A percentile compares a stretch with the other conserved stretches of the same genome.
Conservation (phyloP, 1,140 invertebrate genomes). For the Zaprionus davidi region DNA sequence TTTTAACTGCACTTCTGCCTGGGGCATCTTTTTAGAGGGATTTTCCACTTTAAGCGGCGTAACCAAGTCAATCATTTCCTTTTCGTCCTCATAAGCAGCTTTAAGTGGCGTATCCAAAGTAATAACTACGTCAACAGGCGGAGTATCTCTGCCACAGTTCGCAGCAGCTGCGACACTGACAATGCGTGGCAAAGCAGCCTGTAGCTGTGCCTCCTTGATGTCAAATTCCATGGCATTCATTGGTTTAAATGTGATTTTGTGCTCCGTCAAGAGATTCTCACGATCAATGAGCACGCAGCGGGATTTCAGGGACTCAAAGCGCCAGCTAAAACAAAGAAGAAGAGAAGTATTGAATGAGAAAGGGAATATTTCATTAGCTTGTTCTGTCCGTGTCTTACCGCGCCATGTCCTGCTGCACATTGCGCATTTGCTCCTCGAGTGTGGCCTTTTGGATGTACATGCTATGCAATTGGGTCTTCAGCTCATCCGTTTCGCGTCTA, state of each 20-base stretch:
- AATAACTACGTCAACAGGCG: constrained; percentile 16
- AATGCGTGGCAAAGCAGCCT: constrained; percentile 68
- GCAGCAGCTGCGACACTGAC: constrained; percentile 26
- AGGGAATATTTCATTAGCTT: neutral
- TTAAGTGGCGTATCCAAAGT: constrained; percentile 44
- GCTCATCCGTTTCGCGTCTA: constrained; percentile 83
- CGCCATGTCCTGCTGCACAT: constrained; percentile 74
- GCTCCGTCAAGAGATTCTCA: constrained; percentile 75
- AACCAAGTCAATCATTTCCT: constrained; percentile 16
- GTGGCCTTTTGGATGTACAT: constrained; percentile 75
- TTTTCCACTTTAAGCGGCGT: constrained; percentile 26
- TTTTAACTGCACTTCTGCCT: constrained; percentile 16
- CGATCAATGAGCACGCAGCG: constrained; percentile 81
- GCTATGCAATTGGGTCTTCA: constrained; percentile 73
- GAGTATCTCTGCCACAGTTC: neutral
- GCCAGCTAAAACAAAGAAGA: constrained; percentile 57
- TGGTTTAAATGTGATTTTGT: constrained; percentile 73
- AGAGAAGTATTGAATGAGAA: neutral
- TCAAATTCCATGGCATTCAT: constrained; percentile 72
- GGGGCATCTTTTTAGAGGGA: neutral
- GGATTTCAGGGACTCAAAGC: constrained; percentile 81
- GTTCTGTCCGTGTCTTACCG: constrained; percentile 47
- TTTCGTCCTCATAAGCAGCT: neutral
- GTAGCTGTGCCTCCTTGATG: constrained; percentile 61
- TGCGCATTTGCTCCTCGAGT: constrained; percentile 73